phyloP scores from a whole-genome alignment of 2,888 invertebrate species.

The Lampropteryx suffumata region DNA sequence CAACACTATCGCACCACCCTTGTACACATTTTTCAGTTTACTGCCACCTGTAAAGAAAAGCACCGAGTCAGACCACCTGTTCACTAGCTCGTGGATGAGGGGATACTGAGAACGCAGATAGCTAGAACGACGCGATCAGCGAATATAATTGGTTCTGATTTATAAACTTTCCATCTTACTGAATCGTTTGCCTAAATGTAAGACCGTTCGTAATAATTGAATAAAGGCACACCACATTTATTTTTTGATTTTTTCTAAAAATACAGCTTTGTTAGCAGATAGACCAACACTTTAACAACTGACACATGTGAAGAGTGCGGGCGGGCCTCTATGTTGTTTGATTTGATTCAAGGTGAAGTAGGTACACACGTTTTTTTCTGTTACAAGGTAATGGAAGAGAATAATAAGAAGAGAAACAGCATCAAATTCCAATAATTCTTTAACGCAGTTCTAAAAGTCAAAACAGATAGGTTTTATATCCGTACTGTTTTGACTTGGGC shows the following conservation, averaged over 20 bases:
- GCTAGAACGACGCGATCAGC: too few relatives aligned
- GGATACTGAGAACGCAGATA: too few relatives aligned
- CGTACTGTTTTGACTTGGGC: conserved; percentile 5
- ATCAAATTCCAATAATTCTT: conserved; percentile 8
- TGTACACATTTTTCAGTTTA: conserved; percentile 61
- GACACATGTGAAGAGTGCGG: neutral
- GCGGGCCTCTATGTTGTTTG: neutral
- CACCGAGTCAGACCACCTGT: neutral
- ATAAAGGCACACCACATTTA: too few relatives aligned
- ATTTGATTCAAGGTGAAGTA: conserved; percentile 6
- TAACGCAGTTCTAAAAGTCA: conserved; percentile 4
- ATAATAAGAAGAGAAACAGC: conserved; percentile 5
- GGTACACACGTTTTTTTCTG: neutral
- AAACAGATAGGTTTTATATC: conserved; percentile 14
- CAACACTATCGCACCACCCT: conserved; percentile 65
- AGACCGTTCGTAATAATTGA: too few relatives aligned
- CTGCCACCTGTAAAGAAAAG: conserved; percentile 61
- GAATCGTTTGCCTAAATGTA: too few relatives aligned
- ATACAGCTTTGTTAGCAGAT: too few relatives aligned
- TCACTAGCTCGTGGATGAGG: too few relatives aligned
- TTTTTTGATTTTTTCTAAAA: too few relatives aligned
- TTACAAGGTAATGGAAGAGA: neutral
- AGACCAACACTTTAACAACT: too few relatives aligned
- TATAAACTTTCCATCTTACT: too few relatives aligned
- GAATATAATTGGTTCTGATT: too few relatives aligned